Conservation (phyloP, 2,888 invertebrate genomes). For the Lycophotia porphyrea region DNA sequence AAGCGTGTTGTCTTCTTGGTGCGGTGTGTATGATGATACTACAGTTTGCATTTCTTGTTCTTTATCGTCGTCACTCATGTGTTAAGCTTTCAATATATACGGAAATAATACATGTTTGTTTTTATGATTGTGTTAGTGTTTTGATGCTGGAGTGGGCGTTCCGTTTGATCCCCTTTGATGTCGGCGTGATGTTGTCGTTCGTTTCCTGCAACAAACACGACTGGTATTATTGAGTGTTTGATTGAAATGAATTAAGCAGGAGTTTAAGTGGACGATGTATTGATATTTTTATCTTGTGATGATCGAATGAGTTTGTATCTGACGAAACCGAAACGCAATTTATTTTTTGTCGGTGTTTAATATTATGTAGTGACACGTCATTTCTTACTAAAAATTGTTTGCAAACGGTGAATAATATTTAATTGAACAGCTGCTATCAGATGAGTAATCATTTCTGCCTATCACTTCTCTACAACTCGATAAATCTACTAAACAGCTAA, state of each 20-base stretch:
- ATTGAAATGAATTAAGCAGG: conserved; percentile 63
- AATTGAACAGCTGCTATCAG: neutral
- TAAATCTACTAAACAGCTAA: neutral
- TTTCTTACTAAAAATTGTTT: neutral
- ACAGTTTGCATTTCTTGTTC: conserved; percentile 86
- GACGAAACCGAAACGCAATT: neutral
- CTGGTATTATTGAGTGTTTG: conserved; percentile 80
- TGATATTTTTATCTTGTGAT: conserved; percentile 47
- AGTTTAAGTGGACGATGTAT: conserved; percentile 52
- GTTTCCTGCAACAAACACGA: conserved; percentile 85
- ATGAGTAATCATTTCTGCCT: neutral
- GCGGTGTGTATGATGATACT: conserved; percentile 78
- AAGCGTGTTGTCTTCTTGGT: conserved; percentile 72
- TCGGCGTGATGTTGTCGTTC: conserved; percentile 73
- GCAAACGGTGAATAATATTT: conserved; percentile 10
- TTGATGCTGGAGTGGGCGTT: conserved; percentile 76
- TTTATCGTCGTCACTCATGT: conserved; percentile 82
- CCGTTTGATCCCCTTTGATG: conserved; percentile 85
- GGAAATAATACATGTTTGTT: conserved; percentile 87
- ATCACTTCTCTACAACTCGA: neutral
- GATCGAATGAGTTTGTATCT: conserved; percentile 21
- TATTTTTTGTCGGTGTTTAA: conserved; percentile 10
- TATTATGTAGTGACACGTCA: neutral
- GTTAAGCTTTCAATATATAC: conserved; percentile 77
- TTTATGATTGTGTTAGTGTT: conserved; percentile 87